Evolutionary conservation across 1,140 invertebrate species (phyloP), one percentile per base, ranked within the genome.

Genomic region (Campodea augens): DNA sequence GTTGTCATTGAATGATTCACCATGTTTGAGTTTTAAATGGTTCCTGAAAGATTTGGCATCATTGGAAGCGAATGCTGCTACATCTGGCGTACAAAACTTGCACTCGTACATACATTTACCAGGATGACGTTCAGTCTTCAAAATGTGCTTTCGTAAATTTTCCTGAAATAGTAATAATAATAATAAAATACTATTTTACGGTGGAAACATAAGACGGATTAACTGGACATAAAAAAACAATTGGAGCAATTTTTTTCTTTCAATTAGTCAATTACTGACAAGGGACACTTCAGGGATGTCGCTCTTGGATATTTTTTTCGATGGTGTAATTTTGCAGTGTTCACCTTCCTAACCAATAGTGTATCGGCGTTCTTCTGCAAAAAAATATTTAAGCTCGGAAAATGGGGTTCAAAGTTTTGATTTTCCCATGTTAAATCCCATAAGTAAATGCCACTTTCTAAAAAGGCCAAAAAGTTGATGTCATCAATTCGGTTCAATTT

Each of bases 111-210:
- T 70, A 45, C 60, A 74, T 54, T 78, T 71, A 3, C 80, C 82
- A 1, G 71, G 68, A 60, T 91, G 86, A 38, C 78, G 73, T 42
- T 69, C 75, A 2, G 80, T 84, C n/a, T 74, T 75, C 0, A 86
- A 57, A 3, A 86, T 73, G 60, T 91, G 86, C 54, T 88, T 89
- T 2, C 85, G 70, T 4, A 91, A 67, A 59, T 89, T 89, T 59
- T 88, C 85, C 75, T 85, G 65, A 63, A 63, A 55, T 46, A 25
- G 41, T 48, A 38, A 38, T 7, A 32, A 23, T 18, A 5, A 15
- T 1, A 25, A 5, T 4, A 37, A 37, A 37, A 37, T 37, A 37
- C n/a, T 32, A 32, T 10, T 32, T 32, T 10, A 32, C 7, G 27
- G 15, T 15, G 7, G 15, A 10, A 32, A 32, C 15, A 19, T 4